Conservation (phyloP, 2,113 vertebrate species). For the Noturus placidus region DNA sequence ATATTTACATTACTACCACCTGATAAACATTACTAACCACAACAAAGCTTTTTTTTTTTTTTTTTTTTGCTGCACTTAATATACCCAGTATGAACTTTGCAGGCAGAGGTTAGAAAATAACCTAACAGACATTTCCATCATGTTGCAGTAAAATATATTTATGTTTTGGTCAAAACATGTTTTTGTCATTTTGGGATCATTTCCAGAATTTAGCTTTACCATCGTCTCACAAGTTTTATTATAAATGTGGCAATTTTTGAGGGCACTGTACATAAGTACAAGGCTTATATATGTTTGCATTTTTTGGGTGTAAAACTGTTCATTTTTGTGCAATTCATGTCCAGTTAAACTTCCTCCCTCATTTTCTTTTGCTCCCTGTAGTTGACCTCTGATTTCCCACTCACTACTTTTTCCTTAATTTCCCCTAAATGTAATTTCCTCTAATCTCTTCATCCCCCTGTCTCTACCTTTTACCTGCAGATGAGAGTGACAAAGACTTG, state of each 20-base stretch:
- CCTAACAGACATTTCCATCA: neutral
- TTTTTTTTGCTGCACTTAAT: too few relatives aligned
- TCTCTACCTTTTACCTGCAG: neutral
- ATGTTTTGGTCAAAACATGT: neutral
- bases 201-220: neutral
- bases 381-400: slow-evolving; percentile 51
- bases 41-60: too few relatives aligned
- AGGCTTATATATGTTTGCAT: too few relatives aligned
- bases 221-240: neutral
- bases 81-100: too few relatives aligned
- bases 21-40: too few relatives aligned
- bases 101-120: too few relatives aligned
- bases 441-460: slow-evolving; percentile 67
- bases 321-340: neutral
- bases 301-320: neutral
- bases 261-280: neutral
- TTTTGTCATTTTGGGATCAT: neutral
- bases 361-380: slow-evolving; percentile 37
- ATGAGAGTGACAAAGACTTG: too few relatives aligned
- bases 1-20: too few relatives aligned
- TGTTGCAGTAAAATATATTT: neutral
- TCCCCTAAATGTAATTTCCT: slow-evolving; percentile 63
- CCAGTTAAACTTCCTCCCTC: too few relatives aligned
- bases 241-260: neutral
- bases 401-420: slow-evolving; percentile 25